Percentiles rank a stretch among this genome's conserved stretches.
Evolutionary conservation across 1,140 invertebrate species (phyloP).

Genomic region (Zaprionus ghesquierei): DNA sequence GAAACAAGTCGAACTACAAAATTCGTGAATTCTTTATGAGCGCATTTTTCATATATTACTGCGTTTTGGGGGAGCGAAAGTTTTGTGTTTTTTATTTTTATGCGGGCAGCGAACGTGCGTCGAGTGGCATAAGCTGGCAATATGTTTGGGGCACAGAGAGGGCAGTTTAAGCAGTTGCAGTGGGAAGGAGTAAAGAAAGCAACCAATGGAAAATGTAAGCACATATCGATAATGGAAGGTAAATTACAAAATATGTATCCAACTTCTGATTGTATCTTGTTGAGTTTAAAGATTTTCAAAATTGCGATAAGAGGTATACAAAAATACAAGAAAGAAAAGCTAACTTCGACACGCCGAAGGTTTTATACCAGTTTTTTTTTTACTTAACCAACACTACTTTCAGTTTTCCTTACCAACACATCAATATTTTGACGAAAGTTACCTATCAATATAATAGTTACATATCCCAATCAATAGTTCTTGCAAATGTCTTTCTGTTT

Average conservation of each 20-base stretch:
- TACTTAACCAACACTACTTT: too few relatives aligned
- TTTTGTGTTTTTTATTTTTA: neutral
- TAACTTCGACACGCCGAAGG: too few relatives aligned
- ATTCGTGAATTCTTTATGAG: slow-evolving; percentile 38
- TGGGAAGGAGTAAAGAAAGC: neutral
- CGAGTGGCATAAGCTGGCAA: slow-evolving; percentile 33
- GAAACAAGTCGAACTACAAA: slow-evolving; percentile 6
- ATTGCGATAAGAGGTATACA: too few relatives aligned
- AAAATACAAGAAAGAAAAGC: too few relatives aligned
- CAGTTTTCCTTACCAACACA: too few relatives aligned
- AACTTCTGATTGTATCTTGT: too few relatives aligned
- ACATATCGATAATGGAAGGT: too few relatives aligned
- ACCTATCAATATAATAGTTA: neutral
- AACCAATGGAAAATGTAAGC: neutral
- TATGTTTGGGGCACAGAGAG: neutral
- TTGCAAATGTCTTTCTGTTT: neutral
- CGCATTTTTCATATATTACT: slow-evolving; percentile 46
- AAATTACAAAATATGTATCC: too few relatives aligned
- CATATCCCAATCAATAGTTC: neutral
- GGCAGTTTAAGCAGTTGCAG: neutral
- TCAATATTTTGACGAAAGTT: too few relatives aligned
- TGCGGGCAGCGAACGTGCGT: slow-evolving; percentile 6
- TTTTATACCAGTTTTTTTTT: too few relatives aligned
- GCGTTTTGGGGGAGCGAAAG: neutral
- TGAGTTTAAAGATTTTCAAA: too few relatives aligned